Conservation (phyloP, 2,797 vertebrate genomes). For the Enoplosus armatus region DNA sequence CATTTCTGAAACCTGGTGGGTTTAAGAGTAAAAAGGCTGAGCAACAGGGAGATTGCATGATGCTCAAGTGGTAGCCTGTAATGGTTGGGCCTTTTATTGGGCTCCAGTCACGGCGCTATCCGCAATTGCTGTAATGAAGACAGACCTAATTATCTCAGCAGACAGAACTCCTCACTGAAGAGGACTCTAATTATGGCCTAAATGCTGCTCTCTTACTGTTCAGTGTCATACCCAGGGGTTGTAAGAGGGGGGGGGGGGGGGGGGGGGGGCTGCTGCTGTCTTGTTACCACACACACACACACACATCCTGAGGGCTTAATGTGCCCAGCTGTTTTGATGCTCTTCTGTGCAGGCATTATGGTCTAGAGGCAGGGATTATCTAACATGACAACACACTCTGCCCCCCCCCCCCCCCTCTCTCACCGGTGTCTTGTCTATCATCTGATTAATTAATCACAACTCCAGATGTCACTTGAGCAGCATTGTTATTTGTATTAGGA, state of each 20-base stretch:
- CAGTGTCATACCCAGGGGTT: constrained; percentile 58
- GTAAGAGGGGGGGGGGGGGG: constrained; percentile 16
- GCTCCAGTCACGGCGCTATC: constrained; percentile 47
- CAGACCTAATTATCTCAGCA: constrained; percentile 74
- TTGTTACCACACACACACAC: constrained; percentile 33
- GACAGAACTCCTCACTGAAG: constrained; percentile 64
- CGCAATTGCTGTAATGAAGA: constrained; percentile 73
- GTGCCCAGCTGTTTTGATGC: constrained; percentile 55
- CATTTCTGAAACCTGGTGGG: constrained; percentile 39
- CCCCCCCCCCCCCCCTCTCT: constrained; percentile 33
- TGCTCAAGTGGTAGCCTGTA: constrained; percentile 58
- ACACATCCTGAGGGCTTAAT: constrained; percentile 19
- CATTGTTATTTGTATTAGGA: constrained; percentile 13
- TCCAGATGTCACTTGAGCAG: constrained; percentile 49
- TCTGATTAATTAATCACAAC: constrained; percentile 70
- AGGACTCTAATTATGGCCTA: constrained; percentile 75
- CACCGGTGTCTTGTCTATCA: constrained; percentile 39
- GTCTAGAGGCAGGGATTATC: constrained; percentile 52
- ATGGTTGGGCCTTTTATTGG: constrained; percentile 57
- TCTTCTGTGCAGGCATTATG: constrained; percentile 53
- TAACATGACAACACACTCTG: constrained; percentile 55
- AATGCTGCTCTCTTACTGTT: constrained; percentile 64
- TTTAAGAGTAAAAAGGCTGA: constrained; percentile 46
- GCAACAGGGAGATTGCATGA: constrained; percentile 37
- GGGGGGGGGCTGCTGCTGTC: constrained; percentile 36